Base-by-base conservation (phyloP, 2,113 vertebrate species). In the Antidorcas marsupialis region DNA sequence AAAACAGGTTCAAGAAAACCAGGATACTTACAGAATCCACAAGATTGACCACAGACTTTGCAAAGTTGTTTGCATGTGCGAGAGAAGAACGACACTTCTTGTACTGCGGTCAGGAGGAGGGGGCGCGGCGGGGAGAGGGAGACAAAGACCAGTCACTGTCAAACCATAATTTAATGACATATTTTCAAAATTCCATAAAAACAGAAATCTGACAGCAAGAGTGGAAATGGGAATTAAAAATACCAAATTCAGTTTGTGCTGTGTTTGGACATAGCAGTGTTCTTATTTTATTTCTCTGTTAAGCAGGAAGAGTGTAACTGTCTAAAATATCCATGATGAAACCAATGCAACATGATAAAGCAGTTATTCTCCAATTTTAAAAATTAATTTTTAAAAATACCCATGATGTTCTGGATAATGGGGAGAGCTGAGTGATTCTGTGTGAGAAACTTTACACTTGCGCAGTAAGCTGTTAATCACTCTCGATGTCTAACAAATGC, bases 31-130 rank as follows among this genome's bases (percentile, higher is more conserved):
- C 99, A 98, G 99, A 99, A 98, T 99, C 99, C 97, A 99, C 99
- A 95, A 99, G 98, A 98, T 99, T 99, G 98, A 99, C 99, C 98
- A 99, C 99, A 59, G 99, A 99, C 98, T 99, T 99, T 17, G 99
- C 99, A 98, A 99, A 99, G 98, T 99, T 99, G 98, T 98, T 99
- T 8, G 99, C 99, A 92, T 99, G 99, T 79, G 96, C 97, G 59
- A 98, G 98, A 97, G 98, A 99, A 84, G 98, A 99, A 30, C 98
- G 99, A 55, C 99, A 99, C 95, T 99, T 99, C 99, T 99, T 99
- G 97, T 98, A 99, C 99, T 99, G 98, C 67, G 97, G 64, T 36
- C n/a, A 1, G 8, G 21, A 25, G 71, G 1, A 12, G 21, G 5
- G 5, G 36, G n/a, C 0, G 4, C 5, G 0, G 62, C 0, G 7